phyloP scores from a whole-genome alignment of 1,140 invertebrate species.

The Brachionus plicatilis region DNA sequence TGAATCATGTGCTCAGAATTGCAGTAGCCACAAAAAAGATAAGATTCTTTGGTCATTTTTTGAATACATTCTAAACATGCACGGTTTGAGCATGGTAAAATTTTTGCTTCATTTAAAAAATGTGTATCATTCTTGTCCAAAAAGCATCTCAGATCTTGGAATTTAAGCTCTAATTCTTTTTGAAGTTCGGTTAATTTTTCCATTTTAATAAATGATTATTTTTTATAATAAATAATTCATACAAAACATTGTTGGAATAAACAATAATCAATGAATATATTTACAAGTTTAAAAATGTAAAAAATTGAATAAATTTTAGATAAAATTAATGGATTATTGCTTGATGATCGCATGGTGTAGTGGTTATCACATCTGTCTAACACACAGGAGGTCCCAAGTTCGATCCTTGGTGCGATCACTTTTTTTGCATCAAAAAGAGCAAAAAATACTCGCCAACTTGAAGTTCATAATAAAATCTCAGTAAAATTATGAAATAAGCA shows the following conservation, averaged over 20 bases:
- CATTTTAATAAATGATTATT: background rate
- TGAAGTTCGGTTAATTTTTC: background rate
- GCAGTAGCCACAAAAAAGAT: background rate
- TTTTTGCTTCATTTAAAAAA: background rate
- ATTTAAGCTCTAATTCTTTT: background rate
- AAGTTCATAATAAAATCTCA: too few species aligned
- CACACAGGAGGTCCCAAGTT: slow-evolving; percentile 32
- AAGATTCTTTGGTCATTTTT: background rate
- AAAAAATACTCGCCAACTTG: too few species aligned
- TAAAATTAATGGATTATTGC: background rate
- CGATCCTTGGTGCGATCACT: slow-evolving; percentile 22
- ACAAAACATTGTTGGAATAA: background rate
- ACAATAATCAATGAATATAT: background rate
- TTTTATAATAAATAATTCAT: background rate
- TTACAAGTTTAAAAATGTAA: background rate
- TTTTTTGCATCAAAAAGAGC: background rate
- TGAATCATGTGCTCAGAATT: background rate
- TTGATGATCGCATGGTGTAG: slow-evolving; percentile 17
- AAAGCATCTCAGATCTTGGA: background rate
- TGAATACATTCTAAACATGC: slow-evolving; percentile 8
- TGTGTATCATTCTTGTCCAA: background rate
- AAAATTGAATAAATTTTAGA: background rate
- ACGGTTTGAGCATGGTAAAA: background rate
- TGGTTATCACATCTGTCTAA: slow-evolving; percentile 33
- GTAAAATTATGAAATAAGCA: too few species aligned